These are phyloP conservation scores for Eilema caniola DNA, from an alignment of 2,888 invertebrate genomes.

Conservation along the genomic window DNA sequence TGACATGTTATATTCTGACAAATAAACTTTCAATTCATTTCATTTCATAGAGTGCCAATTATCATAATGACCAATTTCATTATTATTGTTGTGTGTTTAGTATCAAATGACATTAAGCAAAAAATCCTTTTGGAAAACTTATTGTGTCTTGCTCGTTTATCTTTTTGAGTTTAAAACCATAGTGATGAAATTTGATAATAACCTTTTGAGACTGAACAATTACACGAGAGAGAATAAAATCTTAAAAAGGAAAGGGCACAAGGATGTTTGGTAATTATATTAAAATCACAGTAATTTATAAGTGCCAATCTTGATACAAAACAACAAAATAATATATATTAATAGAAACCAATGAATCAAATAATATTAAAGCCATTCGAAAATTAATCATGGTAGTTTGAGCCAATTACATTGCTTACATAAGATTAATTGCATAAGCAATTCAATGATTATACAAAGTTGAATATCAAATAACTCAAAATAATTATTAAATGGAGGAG, in stretches of 20 bases:
- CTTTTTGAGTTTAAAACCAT: constrained; percentile 37
- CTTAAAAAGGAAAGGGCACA: not conserved
- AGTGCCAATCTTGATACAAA: not conserved
- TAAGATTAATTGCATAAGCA: not conserved
- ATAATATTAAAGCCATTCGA: not conserved
- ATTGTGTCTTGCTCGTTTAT: constrained; percentile 33
- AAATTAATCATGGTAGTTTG: not conserved
- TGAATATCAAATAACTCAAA: not conserved
- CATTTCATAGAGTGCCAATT: constrained; percentile 40
- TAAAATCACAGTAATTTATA: not conserved
- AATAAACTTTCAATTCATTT: no score
- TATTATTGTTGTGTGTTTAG: not conserved
- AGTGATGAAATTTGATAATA: no score
- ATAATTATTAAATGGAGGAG: not conserved
- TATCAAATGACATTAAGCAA: constrained; percentile 42
- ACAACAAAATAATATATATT: not conserved
- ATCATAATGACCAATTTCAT: not conserved
- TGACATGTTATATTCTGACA: no score
- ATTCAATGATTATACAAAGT: not conserved
- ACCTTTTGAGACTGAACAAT: not conserved
- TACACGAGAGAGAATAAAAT: not conserved
- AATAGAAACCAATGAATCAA: not conserved
- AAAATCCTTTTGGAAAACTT: no score
- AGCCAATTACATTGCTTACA: not conserved
- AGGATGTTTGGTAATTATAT: not conserved